Percentiles rank a stretch among this genome's conserved stretches.
Evolutionary conservation across 2,888 invertebrate species (phyloP).

Genomic region (Didymodactylos carnosus): DNA sequence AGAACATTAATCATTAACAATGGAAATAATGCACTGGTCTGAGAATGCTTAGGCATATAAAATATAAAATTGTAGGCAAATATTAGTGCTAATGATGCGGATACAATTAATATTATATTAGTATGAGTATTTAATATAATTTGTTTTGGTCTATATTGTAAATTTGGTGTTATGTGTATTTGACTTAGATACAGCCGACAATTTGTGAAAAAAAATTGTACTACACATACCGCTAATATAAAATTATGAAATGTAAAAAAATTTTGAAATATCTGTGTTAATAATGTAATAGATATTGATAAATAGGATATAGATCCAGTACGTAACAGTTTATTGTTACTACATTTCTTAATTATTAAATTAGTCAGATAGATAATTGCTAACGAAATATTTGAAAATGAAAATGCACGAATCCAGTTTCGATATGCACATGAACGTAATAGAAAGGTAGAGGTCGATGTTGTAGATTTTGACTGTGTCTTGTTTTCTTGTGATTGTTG

Average conservation of each 20-base stretch:
- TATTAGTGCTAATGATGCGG: not conserved
- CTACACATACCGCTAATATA: not conserved
- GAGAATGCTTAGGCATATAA: not conserved
- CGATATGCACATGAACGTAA: not conserved
- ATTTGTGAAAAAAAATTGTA: not conserved
- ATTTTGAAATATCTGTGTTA: not conserved
- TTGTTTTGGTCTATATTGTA: not conserved
- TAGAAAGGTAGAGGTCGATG: not conserved
- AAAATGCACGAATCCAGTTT: not conserved
- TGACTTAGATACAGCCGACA: no score
- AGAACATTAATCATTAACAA: not conserved
- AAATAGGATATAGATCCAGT: not conserved
- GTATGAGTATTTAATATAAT: not conserved
- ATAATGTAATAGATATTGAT: not conserved
- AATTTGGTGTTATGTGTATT: not conserved
- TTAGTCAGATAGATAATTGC: not conserved
- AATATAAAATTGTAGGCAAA: not conserved
- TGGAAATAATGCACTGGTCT: not conserved
- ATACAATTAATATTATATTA: not conserved
- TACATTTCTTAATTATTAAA: not conserved
- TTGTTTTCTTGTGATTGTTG: not conserved
- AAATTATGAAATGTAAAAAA: not conserved
- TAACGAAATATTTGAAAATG: not conserved
- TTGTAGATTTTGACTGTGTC: not conserved
- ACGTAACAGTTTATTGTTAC: not conserved